Base-by-base conservation (phyloP, 2,888 invertebrate genomes). In the Elmis aenea region DNA sequence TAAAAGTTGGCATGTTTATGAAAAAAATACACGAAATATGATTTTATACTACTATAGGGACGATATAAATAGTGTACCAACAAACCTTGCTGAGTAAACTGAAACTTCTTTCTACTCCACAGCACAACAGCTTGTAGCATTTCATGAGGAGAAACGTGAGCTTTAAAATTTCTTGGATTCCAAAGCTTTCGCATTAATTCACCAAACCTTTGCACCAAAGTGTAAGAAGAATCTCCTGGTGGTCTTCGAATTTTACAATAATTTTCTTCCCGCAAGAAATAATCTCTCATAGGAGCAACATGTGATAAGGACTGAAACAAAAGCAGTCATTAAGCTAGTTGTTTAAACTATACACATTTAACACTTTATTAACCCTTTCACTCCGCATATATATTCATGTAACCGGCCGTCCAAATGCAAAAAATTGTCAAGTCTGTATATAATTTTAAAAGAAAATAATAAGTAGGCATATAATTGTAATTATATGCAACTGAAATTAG, bases 71-170 rank as follows among this genome's bases (percentile, higher is more conserved):
- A n/a, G n/a, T n/a, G n/a, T n/a, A n/a, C n/a, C n/a, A n/a, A n/a
- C 65, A 63, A 62, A 86, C 92, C 95, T 74, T 97, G 99, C 59
- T 94, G 85, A 1, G 95, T 99, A 61, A 99, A 96, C 69, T 99
- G 97, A 64, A 97, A 99, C 50, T 83, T 80, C 64, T 97, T 95
- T 67, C 89, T 88, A 59, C 96, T 92, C 89, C 94, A 93, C 45
- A 97, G 71, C 2, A 99, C 93, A 13, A 96, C 92, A 26, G 99
- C 93, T 62, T 99, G 99, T 13, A 99, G 72, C 97, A 99, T 99
- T 75, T 99, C 99, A 64, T 99, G 99, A 0, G 99, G 99, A 11
- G 95, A 96, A 0, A 99, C 99, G 61, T 99, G 99, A 1, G 97
- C 90, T 69, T 99, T 99, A 64, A 99, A 99, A 59, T 97, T 97